Conservation (phyloP, 1,140 invertebrate genomes). For the Trachymyrmex septentrionalis region DNA sequence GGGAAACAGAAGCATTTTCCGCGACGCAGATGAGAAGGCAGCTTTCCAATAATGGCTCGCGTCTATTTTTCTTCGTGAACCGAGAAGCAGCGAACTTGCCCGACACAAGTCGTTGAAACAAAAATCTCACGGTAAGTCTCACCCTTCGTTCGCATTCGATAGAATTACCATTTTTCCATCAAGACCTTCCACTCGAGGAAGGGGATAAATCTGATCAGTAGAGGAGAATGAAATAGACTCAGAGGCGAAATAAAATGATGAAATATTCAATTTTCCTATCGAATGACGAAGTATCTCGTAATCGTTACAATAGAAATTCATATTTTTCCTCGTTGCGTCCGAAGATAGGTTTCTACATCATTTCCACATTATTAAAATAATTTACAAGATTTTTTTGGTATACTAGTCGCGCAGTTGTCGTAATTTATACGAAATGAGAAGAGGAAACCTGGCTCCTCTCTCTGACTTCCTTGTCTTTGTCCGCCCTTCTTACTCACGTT, state of each 20-base stretch:
- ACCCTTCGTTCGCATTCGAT: constrained; percentile 32
- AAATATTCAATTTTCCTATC: constrained; percentile 1
- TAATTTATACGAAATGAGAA: background rate
- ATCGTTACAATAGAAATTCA: background rate
- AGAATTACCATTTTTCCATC: constrained; percentile 49
- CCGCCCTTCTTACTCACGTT: constrained; percentile 80
- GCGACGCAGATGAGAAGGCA: constrained; percentile 21
- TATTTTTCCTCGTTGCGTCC: background rate
- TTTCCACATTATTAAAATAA: constrained; percentile 7
- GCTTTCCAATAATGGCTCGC: constrained; percentile 23
- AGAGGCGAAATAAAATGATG: background rate
- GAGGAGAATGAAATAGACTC: constrained; percentile 11
- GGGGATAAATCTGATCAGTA: constrained; percentile 23
- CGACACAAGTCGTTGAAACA: constrained; percentile 47
- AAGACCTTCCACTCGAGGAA: background rate
- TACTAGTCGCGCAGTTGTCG: background rate
- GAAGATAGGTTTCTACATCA: background rate
- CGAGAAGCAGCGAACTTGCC: background rate
- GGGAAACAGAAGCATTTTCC: constrained; percentile 7
- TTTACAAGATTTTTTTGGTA: background rate
- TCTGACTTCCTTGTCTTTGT: background rate
- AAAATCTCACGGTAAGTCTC: constrained; percentile 44
- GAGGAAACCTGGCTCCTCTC: background rate
- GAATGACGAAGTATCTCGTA: background rate
- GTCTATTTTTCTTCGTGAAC: constrained; percentile 36